Base-by-base conservation (phyloP, 2,113 vertebrate species). In the Vimba vimba region DNA sequence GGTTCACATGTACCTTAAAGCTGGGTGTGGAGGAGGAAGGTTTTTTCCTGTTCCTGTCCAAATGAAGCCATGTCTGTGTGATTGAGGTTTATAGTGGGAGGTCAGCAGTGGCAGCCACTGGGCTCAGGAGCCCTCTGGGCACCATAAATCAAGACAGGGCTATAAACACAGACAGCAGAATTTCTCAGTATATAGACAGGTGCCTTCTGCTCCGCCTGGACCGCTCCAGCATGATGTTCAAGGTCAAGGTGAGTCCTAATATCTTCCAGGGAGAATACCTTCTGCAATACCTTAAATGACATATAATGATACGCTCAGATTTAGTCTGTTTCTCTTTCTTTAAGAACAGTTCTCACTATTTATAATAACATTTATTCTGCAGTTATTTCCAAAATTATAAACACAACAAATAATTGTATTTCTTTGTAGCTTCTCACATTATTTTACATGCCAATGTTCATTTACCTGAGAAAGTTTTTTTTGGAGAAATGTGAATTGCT, bases 51-150 rank as follows among this genome's bases (percentile, higher is more conserved):
- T 21, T 55, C 23, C 59, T 76, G 15, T 85, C 73, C 59, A 80
- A 82, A 81, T 85, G 76, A 88, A 79, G 68, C 79, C 30, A 79
- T 88, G 85, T 84, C 83, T 88, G 71, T 79, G 71, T 89, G 88
- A 91, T 82, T 88, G 87, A 87, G 87, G 89, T 90, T 90, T 89
- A 88, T 88, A 86, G 85, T 79, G 30, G 83, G 85, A 82, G 87
- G 87, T 89, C 85, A 83, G 71, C 39, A 33, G 84, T 62, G 73
- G 59, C 81, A 59, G 74, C 60, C 55, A 71, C 9, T 1, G 69
- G 60, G 83, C 79, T 76, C 76, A 30, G 60, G 66, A 60, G 39
- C 75, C 83, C 50, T 71, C 81, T 60, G 71, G 90, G 88, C 64
- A 68, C 50, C 60, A 89, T 90, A 89, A 87, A 89, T 91, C 89